Percentiles rank a stretch among this genome's conserved stretches.
Conservation (phyloP, 2,113 vertebrate genomes). For the Aldabrachelys gigantea region DNA sequence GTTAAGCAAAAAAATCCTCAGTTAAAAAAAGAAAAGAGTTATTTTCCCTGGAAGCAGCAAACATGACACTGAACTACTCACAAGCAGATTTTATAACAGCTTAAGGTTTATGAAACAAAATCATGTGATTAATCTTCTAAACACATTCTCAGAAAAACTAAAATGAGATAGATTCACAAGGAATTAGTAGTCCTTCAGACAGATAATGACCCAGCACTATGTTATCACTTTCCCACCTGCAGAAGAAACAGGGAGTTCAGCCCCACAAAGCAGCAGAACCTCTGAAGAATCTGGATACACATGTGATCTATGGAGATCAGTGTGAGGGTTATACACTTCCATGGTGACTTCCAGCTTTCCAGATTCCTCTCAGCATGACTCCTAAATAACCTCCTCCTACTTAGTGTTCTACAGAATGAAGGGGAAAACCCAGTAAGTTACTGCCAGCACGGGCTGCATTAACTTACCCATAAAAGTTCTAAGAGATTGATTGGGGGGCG, state of each 20-base stretch:
- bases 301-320: not conserved
- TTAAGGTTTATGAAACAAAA: conserved; percentile 45
- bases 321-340: not conserved
- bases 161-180: not conserved
- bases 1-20: not conserved
- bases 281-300: not conserved
- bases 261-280: conserved; percentile 6
- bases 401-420: not conserved
- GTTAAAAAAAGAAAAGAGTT: conserved; percentile 6
- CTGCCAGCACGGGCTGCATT: not conserved
- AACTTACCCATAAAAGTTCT: not conserved
- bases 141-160: not conserved
- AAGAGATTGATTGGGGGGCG: not conserved
- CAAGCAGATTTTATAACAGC: conserved; percentile 31
- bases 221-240: not conserved
- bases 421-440: not conserved
- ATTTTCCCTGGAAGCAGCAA: conserved; percentile 47
- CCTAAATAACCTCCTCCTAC: not conserved
- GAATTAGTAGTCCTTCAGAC: not conserved
- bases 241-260: not conserved
- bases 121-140: conserved; percentile 32
- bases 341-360: not conserved
- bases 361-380: not conserved
- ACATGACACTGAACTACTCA: conserved; percentile 1
- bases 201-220: not conserved